phyloP scores from a whole-genome alignment of 2,113 vertebrate genomes.

The Hydropotes inermis region DNA sequence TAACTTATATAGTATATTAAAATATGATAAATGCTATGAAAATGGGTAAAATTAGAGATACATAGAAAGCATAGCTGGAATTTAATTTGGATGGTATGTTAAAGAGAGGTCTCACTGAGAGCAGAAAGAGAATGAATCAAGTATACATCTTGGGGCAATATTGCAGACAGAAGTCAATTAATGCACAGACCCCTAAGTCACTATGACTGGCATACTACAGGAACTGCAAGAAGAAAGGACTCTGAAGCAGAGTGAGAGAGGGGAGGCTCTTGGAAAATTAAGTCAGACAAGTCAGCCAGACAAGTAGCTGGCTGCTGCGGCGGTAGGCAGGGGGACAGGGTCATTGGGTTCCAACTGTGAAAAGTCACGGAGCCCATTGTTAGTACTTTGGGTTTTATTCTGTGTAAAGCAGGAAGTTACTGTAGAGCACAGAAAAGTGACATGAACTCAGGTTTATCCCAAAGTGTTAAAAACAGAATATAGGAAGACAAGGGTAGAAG shows the following conservation, averaged over 20 bases:
- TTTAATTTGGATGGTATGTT: not conserved
- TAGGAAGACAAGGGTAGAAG: not conserved
- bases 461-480: not conserved
- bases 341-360: not conserved
- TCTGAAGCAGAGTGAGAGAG: not conserved
- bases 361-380: not conserved
- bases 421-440: not conserved
- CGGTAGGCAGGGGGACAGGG: rapidly evolving
- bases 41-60: not conserved
- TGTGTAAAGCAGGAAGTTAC: not conserved
- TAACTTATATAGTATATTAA: not conserved
- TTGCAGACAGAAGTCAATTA: not conserved
- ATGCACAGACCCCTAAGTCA: not conserved
- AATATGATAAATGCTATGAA: not conserved
- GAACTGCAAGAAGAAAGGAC: not conserved
- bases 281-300: too few relatives aligned
- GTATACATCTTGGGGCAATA: not conserved
- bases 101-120: not conserved
- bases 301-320: not conserved
- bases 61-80: not conserved
- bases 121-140: not conserved
- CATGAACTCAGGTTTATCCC: not conserved
- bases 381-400: not conserved
- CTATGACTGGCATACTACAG: not conserved
- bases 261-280: not conserved